Percentiles rank a stretch among this genome's conserved stretches.
phyloP scores from a whole-genome alignment of 2,888 invertebrate species.

The Helleia helle region DNA sequence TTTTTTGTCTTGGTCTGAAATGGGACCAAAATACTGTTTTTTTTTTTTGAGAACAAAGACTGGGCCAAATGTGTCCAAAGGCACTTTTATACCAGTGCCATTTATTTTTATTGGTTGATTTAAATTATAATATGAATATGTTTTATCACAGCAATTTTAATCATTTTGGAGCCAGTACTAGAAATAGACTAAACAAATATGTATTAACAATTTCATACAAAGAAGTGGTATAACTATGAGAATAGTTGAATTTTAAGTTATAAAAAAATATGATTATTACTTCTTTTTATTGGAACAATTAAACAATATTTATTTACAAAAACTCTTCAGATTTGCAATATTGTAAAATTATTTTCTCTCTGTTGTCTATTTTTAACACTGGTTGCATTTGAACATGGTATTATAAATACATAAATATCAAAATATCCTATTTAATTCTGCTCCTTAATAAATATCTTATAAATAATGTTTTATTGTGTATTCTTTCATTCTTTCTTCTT shows the following conservation, averaged over 20 bases:
- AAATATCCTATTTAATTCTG: neutral
- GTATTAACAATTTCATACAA: too few species aligned
- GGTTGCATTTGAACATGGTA: too few species aligned
- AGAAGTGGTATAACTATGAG: too few species aligned
- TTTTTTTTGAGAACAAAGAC: constrained; percentile 27
- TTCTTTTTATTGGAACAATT: too few species aligned
- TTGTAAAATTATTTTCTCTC: too few species aligned
- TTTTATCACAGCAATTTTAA: neutral
- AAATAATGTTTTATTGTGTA: neutral
- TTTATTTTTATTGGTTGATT: constrained; percentile 15
- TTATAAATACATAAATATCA: neutral
- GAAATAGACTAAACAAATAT: neutral
- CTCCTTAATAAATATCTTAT: neutral
- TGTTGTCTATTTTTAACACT: too few species aligned
- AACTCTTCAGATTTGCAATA: too few species aligned
- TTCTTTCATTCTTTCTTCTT: too few species aligned
- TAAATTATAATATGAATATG: constrained; percentile 1
- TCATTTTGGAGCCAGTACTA: neutral
- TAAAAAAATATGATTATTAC: too few species aligned
- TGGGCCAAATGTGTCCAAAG: constrained; percentile 24
- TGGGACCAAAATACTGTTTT: constrained; percentile 18
- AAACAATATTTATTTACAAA: too few species aligned
- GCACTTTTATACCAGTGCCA: constrained; percentile 16
- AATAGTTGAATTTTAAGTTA: too few species aligned
- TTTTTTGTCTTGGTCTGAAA: constrained; percentile 9